These are phyloP conservation scores for Holothuria glaberrima DNA, from an alignment of 35 echinoderm and acorn worm genomes.

Conservation along the genomic window DNA sequence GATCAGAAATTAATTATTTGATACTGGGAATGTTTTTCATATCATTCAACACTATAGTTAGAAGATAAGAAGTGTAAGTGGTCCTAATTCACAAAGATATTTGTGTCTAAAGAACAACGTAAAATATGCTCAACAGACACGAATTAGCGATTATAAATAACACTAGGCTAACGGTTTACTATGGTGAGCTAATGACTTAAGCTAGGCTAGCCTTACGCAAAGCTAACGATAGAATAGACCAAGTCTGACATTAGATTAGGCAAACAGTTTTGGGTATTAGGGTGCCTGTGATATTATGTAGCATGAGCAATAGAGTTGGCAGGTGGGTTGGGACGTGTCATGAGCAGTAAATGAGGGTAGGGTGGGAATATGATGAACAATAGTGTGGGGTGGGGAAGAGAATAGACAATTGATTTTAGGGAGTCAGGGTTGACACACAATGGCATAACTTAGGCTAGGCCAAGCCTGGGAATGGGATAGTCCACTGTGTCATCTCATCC, in stretches of 20 bases:
- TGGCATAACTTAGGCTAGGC: constrained; percentile 17
- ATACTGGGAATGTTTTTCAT: constrained; percentile 21
- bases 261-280: not conserved
- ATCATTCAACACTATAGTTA: not conserved
- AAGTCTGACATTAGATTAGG: not conserved
- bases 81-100: constrained; percentile 26
- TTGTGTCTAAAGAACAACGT: constrained; percentile 3
- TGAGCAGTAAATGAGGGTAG: not conserved
- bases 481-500: not conserved
- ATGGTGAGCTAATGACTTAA: constrained; percentile 1
- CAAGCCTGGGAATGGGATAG: constrained; percentile 15
- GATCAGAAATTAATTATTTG: constrained; percentile 5
- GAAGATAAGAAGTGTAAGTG: constrained; percentile 5
- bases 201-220: not conserved
- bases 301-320: not conserved
- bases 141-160: not conserved
- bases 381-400: constrained; percentile 19
- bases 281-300: not conserved
- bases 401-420: constrained; percentile 16
- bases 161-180: constrained; percentile 12
- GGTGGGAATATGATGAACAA: constrained; percentile 24
- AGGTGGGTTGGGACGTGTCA: constrained; percentile 14
- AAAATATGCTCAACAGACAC: not conserved
- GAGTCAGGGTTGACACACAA: constrained; percentile 18
- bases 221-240: constrained; percentile 21